Evolutionary conservation across 2,113 vertebrate species (phyloP).

Genomic region (Willisornis vidua): DNA sequence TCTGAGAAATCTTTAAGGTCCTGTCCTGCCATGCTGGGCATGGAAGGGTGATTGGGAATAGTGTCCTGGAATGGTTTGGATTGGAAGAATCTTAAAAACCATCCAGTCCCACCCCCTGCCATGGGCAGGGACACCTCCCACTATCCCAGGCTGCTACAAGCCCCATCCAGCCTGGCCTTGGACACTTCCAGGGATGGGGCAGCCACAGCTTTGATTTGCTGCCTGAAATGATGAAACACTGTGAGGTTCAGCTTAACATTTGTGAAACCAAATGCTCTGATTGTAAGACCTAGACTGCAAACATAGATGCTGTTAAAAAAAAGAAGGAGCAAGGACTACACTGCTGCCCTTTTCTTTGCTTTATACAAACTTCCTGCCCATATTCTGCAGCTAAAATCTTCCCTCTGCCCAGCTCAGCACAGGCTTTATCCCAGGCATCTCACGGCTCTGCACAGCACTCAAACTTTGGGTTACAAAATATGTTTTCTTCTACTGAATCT

Average conservation of each 20-base stretch:
- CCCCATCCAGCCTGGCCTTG: rapidly evolving
- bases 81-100: background rate
- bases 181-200: background rate
- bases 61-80: background rate
- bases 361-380: background rate
- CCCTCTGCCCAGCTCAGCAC: background rate
- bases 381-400: background rate
- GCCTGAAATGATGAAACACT: background rate
- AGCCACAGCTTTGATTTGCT: background rate
- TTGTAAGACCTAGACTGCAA: background rate
- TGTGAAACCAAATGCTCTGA: background rate
- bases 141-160: rapidly evolving
- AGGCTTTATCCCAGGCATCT: background rate
- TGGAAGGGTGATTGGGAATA: background rate
- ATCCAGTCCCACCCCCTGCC: background rate
- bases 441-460: background rate
- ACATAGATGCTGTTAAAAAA: background rate
- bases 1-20: background rate
- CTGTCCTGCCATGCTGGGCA: background rate
- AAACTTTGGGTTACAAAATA: background rate
- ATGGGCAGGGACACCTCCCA: background rate
- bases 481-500: background rate
- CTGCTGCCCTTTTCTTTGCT: background rate
- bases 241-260: background rate
- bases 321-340: background rate